These are phyloP conservation scores for Paragorgia papillata DNA, from an alignment of 92 coral and sea anemone genomes.

Conservation along the genomic window DNA sequence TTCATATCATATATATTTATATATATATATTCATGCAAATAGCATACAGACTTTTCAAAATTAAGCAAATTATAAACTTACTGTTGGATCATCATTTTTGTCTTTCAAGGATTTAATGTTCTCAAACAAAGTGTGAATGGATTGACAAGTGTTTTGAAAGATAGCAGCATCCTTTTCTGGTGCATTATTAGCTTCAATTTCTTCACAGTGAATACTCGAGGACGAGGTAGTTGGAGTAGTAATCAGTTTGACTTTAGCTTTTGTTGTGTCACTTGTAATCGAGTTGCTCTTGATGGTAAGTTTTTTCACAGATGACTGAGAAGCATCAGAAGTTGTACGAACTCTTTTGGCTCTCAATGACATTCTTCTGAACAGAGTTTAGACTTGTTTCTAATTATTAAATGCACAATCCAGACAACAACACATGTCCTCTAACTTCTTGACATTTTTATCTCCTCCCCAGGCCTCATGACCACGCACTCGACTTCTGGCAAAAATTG, in stretches of 20 bases:
- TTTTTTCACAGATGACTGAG: conserved; percentile 7
- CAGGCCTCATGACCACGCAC: too few relatives aligned
- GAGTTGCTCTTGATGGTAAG: neutral
- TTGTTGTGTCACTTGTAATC: conserved; percentile 3
- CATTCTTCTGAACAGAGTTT: neutral
- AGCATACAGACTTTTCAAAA: too few relatives aligned
- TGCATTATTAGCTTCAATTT: conserved; percentile 69
- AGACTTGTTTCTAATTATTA: too few relatives aligned
- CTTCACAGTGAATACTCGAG: conserved; percentile 47
- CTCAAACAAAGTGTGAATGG: conserved; percentile 75
- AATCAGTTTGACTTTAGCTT: neutral
- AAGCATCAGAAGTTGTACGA: conserved; percentile 18
- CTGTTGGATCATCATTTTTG: conserved; percentile 55
- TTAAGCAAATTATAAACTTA: conserved; percentile 17
- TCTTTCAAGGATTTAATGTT: conserved; percentile 78
- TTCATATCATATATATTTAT: too few relatives aligned
- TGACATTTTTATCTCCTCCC: too few relatives aligned
- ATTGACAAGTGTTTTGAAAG: conserved; percentile 80
- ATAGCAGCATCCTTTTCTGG: conserved; percentile 71
- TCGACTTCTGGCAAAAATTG: too few relatives aligned
- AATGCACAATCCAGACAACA: too few relatives aligned
- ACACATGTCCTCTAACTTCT: too few relatives aligned
- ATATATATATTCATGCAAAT: too few relatives aligned
- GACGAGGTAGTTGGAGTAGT: neutral
- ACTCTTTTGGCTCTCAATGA: conserved; percentile 11